Conservation (phyloP, 37 sponge, comb jelly and placozoan genomes). For the Hormiphora californensis region DNA sequence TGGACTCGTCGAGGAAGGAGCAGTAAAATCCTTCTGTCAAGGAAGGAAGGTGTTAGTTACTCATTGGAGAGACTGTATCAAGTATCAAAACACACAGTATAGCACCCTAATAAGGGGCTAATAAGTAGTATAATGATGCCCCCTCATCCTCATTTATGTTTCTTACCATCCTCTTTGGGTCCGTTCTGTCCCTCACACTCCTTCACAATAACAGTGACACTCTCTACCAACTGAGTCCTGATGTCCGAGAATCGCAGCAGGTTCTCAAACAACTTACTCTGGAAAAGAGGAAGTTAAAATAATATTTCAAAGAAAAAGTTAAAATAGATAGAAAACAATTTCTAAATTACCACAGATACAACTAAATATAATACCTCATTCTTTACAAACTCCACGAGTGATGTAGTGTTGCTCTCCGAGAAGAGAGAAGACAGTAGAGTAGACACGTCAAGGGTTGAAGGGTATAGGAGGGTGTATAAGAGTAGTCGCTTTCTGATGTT, state of each 20-base stretch:
- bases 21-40: conserved; percentile 5
- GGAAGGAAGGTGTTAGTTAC: background rate
- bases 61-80: no score
- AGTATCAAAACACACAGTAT: no score
- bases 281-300: background rate
- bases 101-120: no score
- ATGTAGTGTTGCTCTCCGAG: conserved; percentile 14
- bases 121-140: no score
- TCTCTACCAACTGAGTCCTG: background rate
- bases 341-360: background rate
- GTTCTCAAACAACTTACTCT: conserved; percentile 44
- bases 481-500: conserved; percentile 20
- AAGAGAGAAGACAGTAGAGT: background rate
- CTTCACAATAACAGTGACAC: no score
- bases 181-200: no score
- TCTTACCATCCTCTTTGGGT: no score
- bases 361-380: conserved; percentile 17
- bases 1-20: conserved; percentile 44
- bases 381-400: conserved; percentile 8
- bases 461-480: background rate
- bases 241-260: conserved; percentile 24
- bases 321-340: background rate
- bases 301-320: no score
- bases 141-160: no score
- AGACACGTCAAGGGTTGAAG: background rate